Evolutionary conservation across 2,113 vertebrate species (phyloP).

Genomic region (Corapipo altera): DNA sequence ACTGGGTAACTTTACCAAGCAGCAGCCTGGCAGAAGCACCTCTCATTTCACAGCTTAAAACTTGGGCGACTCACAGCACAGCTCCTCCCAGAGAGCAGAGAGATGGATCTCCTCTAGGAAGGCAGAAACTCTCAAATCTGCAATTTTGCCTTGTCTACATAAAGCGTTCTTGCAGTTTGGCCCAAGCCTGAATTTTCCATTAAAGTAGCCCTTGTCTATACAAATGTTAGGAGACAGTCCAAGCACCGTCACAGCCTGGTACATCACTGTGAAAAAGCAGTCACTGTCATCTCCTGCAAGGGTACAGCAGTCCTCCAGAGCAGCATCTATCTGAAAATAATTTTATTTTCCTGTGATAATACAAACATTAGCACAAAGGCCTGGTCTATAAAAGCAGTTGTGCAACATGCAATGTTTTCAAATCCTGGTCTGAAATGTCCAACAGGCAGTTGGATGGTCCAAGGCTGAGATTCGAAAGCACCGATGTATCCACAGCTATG

Average conservation of each 20-base stretch:
- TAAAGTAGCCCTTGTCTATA: conserved; percentile 20
- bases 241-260: conserved; percentile 8
- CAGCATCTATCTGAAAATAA: not conserved
- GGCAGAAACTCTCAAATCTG: not conserved
- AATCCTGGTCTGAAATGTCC: not conserved
- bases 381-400: not conserved
- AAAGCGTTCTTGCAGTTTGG: not conserved
- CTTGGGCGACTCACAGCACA: not conserved
- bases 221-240: not conserved
- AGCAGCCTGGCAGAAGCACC: not conserved
- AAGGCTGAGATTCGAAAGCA: not conserved
- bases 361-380: not conserved
- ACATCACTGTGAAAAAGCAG: not conserved
- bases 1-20: not conserved
- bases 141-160: not conserved
- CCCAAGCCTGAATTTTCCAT: not conserved
- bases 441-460: not conserved
- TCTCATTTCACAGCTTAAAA: not conserved
- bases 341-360: not conserved
- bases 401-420: not conserved
- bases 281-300: not conserved
- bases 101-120: not conserved
- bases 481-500: not conserved
- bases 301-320: not conserved
- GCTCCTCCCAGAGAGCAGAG: not conserved